A percentile compares a stretch with the other conserved stretches of the same genome.
phyloP scores from a whole-genome alignment of 2,888 invertebrate species.

The Pseudococcus viburni region DNA sequence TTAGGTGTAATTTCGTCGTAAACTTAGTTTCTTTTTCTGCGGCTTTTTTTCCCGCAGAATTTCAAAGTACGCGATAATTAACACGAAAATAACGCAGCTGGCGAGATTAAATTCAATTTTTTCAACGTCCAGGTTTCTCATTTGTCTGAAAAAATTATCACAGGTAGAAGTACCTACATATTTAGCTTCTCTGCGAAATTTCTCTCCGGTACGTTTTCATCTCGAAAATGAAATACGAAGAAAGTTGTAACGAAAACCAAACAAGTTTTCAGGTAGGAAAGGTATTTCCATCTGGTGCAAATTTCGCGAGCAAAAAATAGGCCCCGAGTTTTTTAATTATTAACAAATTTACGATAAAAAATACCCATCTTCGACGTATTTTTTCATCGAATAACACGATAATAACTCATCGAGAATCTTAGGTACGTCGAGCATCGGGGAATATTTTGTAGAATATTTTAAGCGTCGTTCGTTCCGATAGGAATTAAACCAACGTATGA shows the following conservation, averaged over 20 bases:
- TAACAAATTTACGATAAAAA: constrained; percentile 1
- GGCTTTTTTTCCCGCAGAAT: not conserved
- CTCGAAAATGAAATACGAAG: not conserved
- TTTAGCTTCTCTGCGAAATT: not conserved
- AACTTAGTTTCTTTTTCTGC: not conserved
- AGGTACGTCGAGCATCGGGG: not conserved
- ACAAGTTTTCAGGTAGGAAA: not conserved
- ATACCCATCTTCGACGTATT: not conserved
- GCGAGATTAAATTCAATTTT: constrained; percentile 29
- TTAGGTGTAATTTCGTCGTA: constrained; percentile 41
- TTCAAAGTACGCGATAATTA: constrained; percentile 45
- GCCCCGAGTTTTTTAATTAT: not conserved
- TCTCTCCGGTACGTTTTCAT: not conserved
- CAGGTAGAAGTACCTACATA: not conserved
- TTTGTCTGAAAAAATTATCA: not conserved
- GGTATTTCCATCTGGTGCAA: not conserved
- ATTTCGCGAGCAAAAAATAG: not conserved
- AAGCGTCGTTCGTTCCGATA: constrained; percentile 3
- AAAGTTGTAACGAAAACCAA: not conserved
- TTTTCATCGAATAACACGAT: not conserved
- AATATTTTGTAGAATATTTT: constrained; percentile 1
- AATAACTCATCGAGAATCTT: not conserved
- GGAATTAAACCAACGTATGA: not conserved
- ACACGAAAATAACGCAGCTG: constrained; percentile 27
- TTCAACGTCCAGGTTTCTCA: not conserved